A percentile compares a stretch with the other conserved stretches of the same genome.
These are phyloP conservation scores for Bombus superbus DNA, from an alignment of 1,140 invertebrate species.

Conservation along the genomic window DNA sequence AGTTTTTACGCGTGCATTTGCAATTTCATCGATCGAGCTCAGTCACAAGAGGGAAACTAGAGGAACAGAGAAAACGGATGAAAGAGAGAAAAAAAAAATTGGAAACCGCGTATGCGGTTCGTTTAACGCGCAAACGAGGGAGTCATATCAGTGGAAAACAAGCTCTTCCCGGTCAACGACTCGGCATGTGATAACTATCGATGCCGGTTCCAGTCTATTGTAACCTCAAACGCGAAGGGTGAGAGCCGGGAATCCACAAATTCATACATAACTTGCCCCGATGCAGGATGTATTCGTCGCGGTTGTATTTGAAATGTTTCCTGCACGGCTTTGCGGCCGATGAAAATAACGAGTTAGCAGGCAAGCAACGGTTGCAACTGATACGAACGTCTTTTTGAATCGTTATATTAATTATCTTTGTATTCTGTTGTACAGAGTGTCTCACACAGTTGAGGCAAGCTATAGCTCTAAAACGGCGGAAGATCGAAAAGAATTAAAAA, in stretches of 20 bases:
- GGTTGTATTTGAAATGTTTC: slow-evolving; percentile 4
- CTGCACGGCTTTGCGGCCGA: background rate
- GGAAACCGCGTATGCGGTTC: slow-evolving; percentile 29
- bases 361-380: background rate
- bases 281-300: background rate
- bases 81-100: slow-evolving; percentile 1
- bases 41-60: too few relatives aligned
- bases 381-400: background rate
- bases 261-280: background rate
- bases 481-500: too few relatives aligned
- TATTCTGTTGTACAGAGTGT: too few relatives aligned
- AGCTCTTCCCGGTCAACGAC: slow-evolving; percentile 25
- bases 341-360: background rate
- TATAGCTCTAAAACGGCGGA: too few relatives aligned
- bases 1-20: slow-evolving; percentile 48
- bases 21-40: slow-evolving; percentile 28
- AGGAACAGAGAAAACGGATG: background rate
- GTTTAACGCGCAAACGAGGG: slow-evolving; percentile 44
- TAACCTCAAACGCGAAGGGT: slow-evolving; percentile 1
- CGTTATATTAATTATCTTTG: too few relatives aligned
- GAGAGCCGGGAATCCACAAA: slow-evolving; percentile 11
- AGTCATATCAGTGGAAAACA: slow-evolving; percentile 42
- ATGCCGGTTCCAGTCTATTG: slow-evolving; percentile 5
- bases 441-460: too few relatives aligned
- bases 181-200: slow-evolving; percentile 27